These are phyloP conservation scores for Autographa gamma DNA, from an alignment of 2,888 invertebrate species.

Conservation along the genomic window DNA sequence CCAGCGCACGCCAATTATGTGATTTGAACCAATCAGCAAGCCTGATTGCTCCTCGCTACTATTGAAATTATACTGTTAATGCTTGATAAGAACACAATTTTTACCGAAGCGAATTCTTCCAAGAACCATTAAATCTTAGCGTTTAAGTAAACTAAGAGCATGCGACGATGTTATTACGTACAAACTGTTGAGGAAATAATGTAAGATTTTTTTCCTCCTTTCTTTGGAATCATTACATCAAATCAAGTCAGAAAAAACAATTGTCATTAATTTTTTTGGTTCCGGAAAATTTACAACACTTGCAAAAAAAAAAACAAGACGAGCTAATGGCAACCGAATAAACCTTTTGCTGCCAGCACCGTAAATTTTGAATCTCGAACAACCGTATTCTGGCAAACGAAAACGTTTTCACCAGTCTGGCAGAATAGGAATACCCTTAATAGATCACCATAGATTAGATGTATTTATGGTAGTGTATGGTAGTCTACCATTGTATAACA, in stretches of 20 bases:
- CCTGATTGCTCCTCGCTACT: constrained; percentile 45
- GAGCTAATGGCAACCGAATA: too few species aligned
- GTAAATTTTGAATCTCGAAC: neutral
- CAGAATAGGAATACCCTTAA: neutral
- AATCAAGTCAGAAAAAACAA: too few species aligned
- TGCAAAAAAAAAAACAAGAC: too few species aligned
- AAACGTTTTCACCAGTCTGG: neutral
- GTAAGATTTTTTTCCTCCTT: too few species aligned
- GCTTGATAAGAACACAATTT: constrained; percentile 51
- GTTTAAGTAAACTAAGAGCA: constrained; percentile 6
- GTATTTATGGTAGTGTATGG: constrained; percentile 8
- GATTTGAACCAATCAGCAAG: constrained; percentile 53
- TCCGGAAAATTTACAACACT: too few species aligned
- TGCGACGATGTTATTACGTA: neutral
- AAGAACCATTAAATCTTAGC: constrained; percentile 44
- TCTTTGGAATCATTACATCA: too few species aligned
- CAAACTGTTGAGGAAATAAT: neutral
- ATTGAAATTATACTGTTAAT: constrained; percentile 49
- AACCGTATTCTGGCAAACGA: neutral
- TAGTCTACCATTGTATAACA: constrained; percentile 5
- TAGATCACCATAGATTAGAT: constrained; percentile 5
- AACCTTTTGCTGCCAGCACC: neutral
- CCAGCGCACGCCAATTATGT: constrained; percentile 49
- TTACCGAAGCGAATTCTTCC: constrained; percentile 41
- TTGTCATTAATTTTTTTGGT: too few species aligned